Percentiles rank a stretch among this genome's conserved stretches.
Evolutionary conservation across 2,113 vertebrate genomes (phyloP).

Genomic region (Campylorhamphus procurvoides): DNA sequence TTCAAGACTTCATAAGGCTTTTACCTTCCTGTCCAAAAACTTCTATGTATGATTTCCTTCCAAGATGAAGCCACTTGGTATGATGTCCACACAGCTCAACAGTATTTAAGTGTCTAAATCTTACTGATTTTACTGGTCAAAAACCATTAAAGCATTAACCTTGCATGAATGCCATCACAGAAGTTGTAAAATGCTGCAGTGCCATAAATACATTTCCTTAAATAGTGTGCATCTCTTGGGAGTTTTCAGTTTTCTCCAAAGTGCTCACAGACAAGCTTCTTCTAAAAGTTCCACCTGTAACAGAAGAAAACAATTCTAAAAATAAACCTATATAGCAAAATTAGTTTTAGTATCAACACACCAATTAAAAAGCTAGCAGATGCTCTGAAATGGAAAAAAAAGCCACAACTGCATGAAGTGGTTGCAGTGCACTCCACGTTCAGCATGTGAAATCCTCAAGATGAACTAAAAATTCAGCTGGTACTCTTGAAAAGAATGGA

Average conservation of each 20-base stretch:
- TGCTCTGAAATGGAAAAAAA: not conserved
- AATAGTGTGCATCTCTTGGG: not conserved
- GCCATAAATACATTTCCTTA: conserved; percentile 30
- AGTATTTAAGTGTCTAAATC: not conserved
- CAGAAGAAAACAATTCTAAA: conserved; percentile 29
- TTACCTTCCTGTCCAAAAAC: not conserved
- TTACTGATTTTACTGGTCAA: not conserved
- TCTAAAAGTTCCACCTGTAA: conserved; percentile 61
- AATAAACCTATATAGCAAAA: not conserved
- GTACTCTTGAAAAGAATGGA: not conserved
- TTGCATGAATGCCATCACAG: not conserved
- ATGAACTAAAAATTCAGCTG: not conserved
- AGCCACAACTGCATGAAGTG: not conserved
- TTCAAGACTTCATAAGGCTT: not conserved
- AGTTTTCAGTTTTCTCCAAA: conserved; percentile 48
- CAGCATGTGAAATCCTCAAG: not conserved
- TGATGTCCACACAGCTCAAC: not conserved
- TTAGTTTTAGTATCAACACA: not conserved
- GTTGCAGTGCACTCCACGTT: not conserved
- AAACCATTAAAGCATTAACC: not conserved
- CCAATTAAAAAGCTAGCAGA: not conserved
- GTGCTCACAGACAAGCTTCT: conserved; percentile 20
- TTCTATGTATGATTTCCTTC: not conserved
- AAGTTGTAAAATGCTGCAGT: not conserved
- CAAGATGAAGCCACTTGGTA: not conserved